Evolutionary conservation across 1,140 invertebrate species (phyloP).

Genomic region (Magallana ariakensis): DNA sequence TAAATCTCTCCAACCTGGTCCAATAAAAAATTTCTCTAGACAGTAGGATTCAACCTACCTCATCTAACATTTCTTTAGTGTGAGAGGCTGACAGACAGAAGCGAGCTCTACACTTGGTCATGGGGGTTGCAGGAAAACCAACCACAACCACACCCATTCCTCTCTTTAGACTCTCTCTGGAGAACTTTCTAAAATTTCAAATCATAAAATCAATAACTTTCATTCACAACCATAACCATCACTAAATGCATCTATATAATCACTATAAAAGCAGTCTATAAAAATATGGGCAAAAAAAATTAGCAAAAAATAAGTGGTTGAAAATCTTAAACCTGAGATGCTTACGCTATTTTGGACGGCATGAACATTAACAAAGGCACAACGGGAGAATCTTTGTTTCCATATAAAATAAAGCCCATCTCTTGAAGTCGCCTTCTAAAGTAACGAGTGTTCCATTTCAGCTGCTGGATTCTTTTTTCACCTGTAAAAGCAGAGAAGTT

Average conservation of each 20-base stretch:
- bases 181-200: conserved; percentile 24
- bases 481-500: conserved; percentile 78
- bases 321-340: too few species aligned
- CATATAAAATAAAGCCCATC: conserved; percentile 96
- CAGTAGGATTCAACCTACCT: conserved; percentile 80
- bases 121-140: conserved; percentile 96
- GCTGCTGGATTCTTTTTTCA: conserved; percentile 86
- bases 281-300: too few species aligned
- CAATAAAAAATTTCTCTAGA: too few species aligned
- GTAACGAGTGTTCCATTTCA: conserved; percentile 92
- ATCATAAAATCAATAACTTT: not conserved
- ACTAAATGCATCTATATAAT: not conserved
- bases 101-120: conserved; percentile 93
- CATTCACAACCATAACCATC: not conserved
- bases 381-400: conserved; percentile 97
- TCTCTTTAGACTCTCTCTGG: conserved; percentile 81
- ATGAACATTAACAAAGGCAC: conserved; percentile 96
- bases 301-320: too few species aligned
- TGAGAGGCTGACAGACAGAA: conserved; percentile 97
- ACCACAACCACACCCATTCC: conserved; percentile 96
- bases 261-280: too few species aligned
- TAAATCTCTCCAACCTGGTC: too few species aligned
- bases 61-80: conserved; percentile 95
- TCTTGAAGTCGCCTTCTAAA: conserved; percentile 92
- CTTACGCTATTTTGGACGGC: conserved; percentile 94